A percentile compares a stretch with the other conserved stretches of the same genome.
phyloP scores from a whole-genome alignment of 2,113 vertebrate genomes.

The Melanostigma gelatinosum region DNA sequence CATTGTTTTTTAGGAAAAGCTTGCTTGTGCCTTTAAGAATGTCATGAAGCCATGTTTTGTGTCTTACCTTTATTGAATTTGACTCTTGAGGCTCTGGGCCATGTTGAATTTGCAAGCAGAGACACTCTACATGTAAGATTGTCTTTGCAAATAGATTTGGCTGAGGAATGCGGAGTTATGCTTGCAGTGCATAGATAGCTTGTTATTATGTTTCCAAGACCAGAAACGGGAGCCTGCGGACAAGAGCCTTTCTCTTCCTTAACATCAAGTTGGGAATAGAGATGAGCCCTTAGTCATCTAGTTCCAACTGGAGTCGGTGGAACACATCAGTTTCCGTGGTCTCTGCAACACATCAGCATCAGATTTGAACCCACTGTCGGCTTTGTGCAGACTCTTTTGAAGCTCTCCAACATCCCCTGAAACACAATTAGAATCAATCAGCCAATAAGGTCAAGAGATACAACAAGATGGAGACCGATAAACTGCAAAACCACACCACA shows the following conservation, averaged over 20 bases:
- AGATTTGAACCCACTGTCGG: conserved; percentile 12
- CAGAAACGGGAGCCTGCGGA: conserved; percentile 33
- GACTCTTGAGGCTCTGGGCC: conserved; percentile 33
- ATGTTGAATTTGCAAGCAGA: conserved; percentile 48
- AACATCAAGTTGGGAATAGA: conserved; percentile 20
- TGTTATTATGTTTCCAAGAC: conserved; percentile 56
- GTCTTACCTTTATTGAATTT: conserved; percentile 66
- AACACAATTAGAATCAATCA: conserved; percentile 24
- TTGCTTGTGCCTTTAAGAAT: conserved; percentile 6
- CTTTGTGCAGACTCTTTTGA: conserved; percentile 41
- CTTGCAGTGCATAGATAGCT: conserved; percentile 54
- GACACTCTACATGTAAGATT: conserved; percentile 24
- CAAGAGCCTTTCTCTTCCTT: conserved; percentile 21
- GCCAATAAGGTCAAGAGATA: background rate
- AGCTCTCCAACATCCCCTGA: conserved; percentile 68
- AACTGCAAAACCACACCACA: background rate
- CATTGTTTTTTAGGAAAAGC: background rate
- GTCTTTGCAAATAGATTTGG: conserved; percentile 42
- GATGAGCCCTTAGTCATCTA: conserved; percentile 50
- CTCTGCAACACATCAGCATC: conserved; percentile 41
- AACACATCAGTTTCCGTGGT: conserved; percentile 21
- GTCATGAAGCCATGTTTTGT: background rate
- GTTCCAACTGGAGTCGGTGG: conserved; percentile 33
- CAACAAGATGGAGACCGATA: background rate
- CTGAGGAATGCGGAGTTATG: conserved; percentile 18